Base-by-base conservation (phyloP, 2,797 vertebrate genomes). In the Lacerta bilineata region DNA sequence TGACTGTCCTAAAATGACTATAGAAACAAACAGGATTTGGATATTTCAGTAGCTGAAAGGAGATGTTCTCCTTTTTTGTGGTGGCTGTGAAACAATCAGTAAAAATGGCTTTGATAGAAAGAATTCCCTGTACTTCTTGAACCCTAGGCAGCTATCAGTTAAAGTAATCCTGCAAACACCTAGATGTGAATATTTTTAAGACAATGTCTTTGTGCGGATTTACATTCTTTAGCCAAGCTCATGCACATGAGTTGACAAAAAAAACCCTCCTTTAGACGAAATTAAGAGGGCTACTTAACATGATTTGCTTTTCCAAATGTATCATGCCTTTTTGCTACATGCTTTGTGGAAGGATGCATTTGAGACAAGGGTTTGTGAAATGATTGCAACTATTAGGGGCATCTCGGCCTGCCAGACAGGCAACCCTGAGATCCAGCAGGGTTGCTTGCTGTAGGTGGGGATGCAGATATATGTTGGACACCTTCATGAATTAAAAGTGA, bases 21-120 rank as follows among this genome's bases (percentile, higher is more conserved):
- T 36, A 89, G 66, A 93, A 36, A 46, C 83, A 64, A 25, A 43
- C 33, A n/a, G 69, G 36, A 90, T 91, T 90, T 69, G 83, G 87
- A 13, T 66, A 83, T 89, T 91, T 84, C 85, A 72, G n/a, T 59
- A 50, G 29, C 64, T 64, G 27, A 33, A 8, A 64, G 39, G 27
- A 77, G 39, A 36, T 71, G n/a, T 27, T 36, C 59, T 7, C 25
- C 9, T 0, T 78, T 91, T 91, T 18, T 80, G 89, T 61, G 79
- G 33, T 5, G 27, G 17, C 82, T 74, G 83, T 88, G 80, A 91
- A 87, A 68, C 1, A 2, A 36, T 46, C 20, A 43, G 64, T 61
- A 64, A 83, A 18, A 0, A 55, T 83, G 66, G 69, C 29, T 46
- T 83, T 66, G 5, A 59, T 5, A 8, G 80, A 81, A 89, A 75